Evolutionary conservation across 2,888 invertebrate species (phyloP), one percentile per base, ranked within the genome.

Genomic region (Penaeus monodon): DNA sequence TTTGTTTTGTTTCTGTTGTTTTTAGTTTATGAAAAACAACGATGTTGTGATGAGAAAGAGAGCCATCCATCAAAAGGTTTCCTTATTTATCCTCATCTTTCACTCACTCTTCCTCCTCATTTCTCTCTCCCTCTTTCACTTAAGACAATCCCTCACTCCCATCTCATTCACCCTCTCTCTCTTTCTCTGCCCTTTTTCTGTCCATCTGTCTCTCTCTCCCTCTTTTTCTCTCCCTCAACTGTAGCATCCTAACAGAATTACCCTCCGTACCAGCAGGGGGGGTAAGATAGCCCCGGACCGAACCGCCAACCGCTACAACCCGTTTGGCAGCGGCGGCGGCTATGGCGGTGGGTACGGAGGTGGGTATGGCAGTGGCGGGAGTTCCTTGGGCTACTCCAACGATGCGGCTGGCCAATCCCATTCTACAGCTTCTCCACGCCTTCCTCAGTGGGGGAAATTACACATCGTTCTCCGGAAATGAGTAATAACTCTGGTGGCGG

Each of bases 271-370:
- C 86, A 86, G 85, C 86, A 86, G n/a, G 79, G 83, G 86, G 66
- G 86, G 86, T 76, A 87, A 87, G 83, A 87, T 87, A 83, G 83
- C 86, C 83, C 68, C 86, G 83, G 86, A 87, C 86, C 82, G 86
- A 83, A 83, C 83, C 82, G 86, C 82, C 79, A 87, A 87, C 81
- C 86, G 86, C 86, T 87, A 87, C 77, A 87, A 87, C 86, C 86
- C 86, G 83, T 83, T 87, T 65, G 86, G 86, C 83, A 87, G 82
- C 77, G 86, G 86, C 79, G 86, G 86, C 29, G 86, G 82, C 70
- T 82, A 82, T 70, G 82, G 73, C 73, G 70, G 73, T 27, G 70
- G 82, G 64, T 83, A 82, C 70, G 86, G 86, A 63, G 86, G 78
- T 78, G 82, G 81, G 65, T 65, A 74, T 33, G 77, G 78, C 70